Evolutionary conservation across 2,797 vertebrate species (phyloP).

Genomic region (Anolis apletophallus): DNA sequence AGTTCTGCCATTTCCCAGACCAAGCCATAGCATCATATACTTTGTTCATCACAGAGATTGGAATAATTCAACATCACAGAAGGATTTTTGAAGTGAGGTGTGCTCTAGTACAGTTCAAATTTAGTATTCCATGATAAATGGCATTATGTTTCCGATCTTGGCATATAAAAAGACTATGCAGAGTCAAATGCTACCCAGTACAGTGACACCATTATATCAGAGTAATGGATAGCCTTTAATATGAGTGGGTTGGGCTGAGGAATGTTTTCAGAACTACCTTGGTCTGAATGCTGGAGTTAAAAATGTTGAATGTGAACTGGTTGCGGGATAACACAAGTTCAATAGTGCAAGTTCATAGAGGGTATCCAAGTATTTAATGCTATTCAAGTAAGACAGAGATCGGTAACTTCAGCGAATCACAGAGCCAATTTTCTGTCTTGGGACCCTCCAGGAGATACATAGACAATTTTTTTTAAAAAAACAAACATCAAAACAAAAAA

Average conservation of each 20-base stretch:
- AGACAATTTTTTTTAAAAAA: too few relatives aligned
- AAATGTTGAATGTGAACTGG: not conserved
- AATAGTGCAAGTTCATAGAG: not conserved
- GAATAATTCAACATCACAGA: not conserved
- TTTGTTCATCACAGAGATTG: not conserved
- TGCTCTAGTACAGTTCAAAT: not conserved
- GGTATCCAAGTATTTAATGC: not conserved
- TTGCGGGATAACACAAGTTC: not conserved
- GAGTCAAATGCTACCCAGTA: not conserved
- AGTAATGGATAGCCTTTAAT: not conserved
- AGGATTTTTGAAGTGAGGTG: too few relatives aligned
- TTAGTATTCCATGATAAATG: not conserved
- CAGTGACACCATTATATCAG: not conserved
- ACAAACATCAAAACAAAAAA: too few relatives aligned
- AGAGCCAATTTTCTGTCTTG: too few relatives aligned
- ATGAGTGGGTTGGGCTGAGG: not conserved
- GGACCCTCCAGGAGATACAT: too few relatives aligned
- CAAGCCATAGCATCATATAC: not conserved
- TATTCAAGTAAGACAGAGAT: not conserved
- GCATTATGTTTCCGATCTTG: not conserved
- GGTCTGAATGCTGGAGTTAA: constrained; percentile 9
- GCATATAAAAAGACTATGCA: not conserved
- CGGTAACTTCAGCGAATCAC: too few relatives aligned
- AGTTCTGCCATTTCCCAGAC: not conserved
- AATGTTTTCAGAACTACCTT: constrained; percentile 26